Conservation (phyloP, 2,888 invertebrate genomes). For the Stomorhina lunata region DNA sequence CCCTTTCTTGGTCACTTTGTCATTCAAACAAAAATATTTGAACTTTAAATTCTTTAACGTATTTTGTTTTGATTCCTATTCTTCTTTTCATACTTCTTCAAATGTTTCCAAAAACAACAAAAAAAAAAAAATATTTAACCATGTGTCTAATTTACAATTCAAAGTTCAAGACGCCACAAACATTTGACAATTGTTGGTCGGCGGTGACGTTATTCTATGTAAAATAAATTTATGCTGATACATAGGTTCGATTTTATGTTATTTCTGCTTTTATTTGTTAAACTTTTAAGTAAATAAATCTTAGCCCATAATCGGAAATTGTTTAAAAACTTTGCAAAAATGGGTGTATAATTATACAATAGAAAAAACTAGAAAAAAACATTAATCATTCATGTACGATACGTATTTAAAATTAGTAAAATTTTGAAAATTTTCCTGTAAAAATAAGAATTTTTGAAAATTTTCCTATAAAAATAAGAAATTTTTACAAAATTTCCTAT, state of each 20-base stretch:
- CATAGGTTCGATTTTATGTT: not conserved
- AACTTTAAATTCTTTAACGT: constrained; percentile 26
- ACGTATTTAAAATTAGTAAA: no score
- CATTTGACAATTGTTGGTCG: constrained; percentile 2
- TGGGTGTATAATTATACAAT: not conserved
- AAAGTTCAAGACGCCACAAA: constrained; percentile 51
- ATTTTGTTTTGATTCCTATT: constrained; percentile 21
- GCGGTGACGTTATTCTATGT: constrained; percentile 41
- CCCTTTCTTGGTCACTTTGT: not conserved
- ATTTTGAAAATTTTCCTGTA: no score
- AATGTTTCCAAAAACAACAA: no score
- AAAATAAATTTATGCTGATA: constrained; percentile 28
- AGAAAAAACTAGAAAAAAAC: no score
- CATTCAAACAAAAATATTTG: not conserved
- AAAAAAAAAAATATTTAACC: no score
- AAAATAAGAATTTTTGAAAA: no score
- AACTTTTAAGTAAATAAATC: constrained; percentile 41
- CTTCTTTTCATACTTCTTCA: not conserved
- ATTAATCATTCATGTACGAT: no score
- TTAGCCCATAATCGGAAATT: constrained; percentile 51
- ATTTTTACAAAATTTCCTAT: no score
- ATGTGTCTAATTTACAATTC: constrained; percentile 41
- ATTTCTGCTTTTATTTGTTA: not conserved
- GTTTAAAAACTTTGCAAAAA: constrained; percentile 7
- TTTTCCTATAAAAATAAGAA: no score